Conservation (phyloP, 2,888 invertebrate genomes). For the Lasioglossum vierecki region DNA sequence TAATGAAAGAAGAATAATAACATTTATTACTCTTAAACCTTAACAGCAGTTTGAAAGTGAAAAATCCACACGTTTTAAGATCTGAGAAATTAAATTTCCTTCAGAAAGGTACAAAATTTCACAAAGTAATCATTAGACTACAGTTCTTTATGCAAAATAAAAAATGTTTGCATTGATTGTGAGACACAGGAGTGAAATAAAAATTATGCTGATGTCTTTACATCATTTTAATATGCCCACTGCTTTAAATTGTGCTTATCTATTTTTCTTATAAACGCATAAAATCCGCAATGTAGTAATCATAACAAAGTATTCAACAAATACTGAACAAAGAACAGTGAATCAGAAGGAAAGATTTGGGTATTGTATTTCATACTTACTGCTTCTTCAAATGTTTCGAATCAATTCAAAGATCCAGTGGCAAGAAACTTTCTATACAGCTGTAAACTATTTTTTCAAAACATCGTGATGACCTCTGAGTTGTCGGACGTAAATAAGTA, state of each 20-base stretch:
- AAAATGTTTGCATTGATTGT: too few species aligned
- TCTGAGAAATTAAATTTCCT: not conserved
- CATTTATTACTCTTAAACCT: not conserved
- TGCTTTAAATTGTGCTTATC: too few species aligned
- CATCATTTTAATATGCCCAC: too few species aligned
- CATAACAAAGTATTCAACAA: not conserved
- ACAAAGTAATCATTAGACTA: not conserved
- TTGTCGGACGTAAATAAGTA: not conserved
- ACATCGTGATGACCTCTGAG: not conserved
- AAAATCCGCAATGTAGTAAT: too few species aligned
- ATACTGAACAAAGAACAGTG: not conserved
- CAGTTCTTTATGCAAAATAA: too few species aligned
- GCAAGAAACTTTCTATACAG: not conserved
- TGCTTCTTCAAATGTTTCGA: not conserved
- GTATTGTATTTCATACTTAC: slow-evolving; percentile 1
- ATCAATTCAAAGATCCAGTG: not conserved
- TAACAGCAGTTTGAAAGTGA: not conserved
- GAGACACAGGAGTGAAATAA: too few species aligned
- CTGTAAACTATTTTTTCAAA: not conserved
- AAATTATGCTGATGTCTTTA: too few species aligned
- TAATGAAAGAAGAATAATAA: not conserved
- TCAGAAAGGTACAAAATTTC: not conserved
- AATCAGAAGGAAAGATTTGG: not conserved
- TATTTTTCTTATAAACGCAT: too few species aligned
- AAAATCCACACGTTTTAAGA: not conserved